These are phyloP conservation scores for Drosophila mauritiana DNA, from an alignment of 1,140 invertebrate genomes.

Conservation along the genomic window DNA sequence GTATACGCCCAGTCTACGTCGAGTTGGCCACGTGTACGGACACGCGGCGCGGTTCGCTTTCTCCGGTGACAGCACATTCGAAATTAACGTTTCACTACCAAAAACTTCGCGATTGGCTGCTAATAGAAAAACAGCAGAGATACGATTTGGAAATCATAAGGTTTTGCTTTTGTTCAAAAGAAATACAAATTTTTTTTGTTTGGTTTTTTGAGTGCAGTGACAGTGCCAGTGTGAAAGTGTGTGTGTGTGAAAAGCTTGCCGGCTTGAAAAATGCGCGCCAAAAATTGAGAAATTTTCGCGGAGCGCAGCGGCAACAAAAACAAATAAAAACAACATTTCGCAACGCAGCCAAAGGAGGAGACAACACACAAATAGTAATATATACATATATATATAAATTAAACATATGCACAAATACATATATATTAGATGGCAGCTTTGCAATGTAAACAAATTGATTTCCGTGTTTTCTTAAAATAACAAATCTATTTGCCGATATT, in stretches of 20 bases:
- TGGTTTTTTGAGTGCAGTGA: background rate
- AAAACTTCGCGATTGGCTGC: slow-evolving; percentile 12
- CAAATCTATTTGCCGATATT: slow-evolving; percentile 5
- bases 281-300: slow-evolving; percentile 43
- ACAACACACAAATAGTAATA: slow-evolving; percentile 22
- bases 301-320: slow-evolving; percentile 9
- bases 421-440: background rate
- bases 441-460: slow-evolving; percentile 28
- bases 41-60: slow-evolving; percentile 39
- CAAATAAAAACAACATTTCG: slow-evolving; percentile 1
- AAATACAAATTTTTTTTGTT: background rate
- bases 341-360: slow-evolving; percentile 15
- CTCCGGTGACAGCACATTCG: slow-evolving; percentile 1
- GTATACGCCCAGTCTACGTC: slow-evolving; percentile 59
- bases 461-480: slow-evolving; percentile 12
- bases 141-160: background rate
- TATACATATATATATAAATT: background rate
- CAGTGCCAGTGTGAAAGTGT: background rate
- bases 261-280: slow-evolving; percentile 53
- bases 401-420: background rate
- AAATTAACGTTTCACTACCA: slow-evolving; percentile 6
- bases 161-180: slow-evolving; percentile 2
- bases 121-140: background rate
- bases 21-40: slow-evolving; percentile 76
- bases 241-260: slow-evolving; percentile 25